Conservation (phyloP, 2,888 invertebrate genomes). For the Dasysyrphus albostriatus region DNA sequence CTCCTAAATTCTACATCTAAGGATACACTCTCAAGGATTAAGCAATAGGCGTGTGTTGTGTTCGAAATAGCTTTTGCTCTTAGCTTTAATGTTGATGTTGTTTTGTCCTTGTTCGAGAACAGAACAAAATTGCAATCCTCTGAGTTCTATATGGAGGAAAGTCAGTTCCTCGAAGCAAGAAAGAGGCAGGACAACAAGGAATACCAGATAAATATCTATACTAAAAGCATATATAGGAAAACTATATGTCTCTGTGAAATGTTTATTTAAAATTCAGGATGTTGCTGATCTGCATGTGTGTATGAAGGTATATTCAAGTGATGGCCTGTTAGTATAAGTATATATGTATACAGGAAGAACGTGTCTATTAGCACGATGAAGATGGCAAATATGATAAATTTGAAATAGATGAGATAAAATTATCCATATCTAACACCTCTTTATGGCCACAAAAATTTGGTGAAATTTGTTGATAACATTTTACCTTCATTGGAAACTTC, state of each 20-base stretch:
- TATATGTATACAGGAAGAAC: background rate
- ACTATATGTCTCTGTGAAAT: background rate
- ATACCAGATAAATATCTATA: background rate
- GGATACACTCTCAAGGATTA: constrained; percentile 1
- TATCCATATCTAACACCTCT: constrained; percentile 3
- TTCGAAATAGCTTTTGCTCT: constrained; percentile 7
- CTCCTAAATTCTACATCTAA: background rate
- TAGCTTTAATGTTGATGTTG: background rate
- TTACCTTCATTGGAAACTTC: background rate
- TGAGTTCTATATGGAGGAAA: background rate
- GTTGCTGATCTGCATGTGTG: background rate
- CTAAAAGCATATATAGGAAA: background rate
- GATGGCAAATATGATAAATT: constrained; percentile 6
- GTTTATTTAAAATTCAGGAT: constrained; percentile 11
- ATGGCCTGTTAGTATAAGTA: too few species aligned
- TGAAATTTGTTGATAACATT: constrained; percentile 27
- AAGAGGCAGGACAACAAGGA: background rate
- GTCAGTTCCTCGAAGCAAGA: background rate
- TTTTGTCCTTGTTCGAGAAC: background rate
- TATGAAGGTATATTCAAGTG: too few species aligned
- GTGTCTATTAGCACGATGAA: constrained; percentile 20
- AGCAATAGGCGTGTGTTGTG: constrained; percentile 19
- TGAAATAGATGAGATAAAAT: constrained; percentile 4
- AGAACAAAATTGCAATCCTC: background rate
- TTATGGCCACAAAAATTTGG: constrained; percentile 10